Base-by-base conservation (phyloP, 2,113 vertebrate genomes). In the Pseudois nayaur region DNA sequence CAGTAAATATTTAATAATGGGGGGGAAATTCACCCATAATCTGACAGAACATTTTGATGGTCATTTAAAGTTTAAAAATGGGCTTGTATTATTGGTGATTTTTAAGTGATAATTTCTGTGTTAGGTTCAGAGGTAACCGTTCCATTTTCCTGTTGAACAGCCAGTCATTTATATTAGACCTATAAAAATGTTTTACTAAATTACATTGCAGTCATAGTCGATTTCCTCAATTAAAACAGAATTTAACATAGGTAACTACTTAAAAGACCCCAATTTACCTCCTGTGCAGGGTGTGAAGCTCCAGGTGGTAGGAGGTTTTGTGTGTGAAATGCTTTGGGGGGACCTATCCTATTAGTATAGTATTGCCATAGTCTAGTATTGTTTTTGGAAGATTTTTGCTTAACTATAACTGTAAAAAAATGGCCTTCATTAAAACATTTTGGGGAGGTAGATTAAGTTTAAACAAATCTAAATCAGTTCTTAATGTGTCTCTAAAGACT, bases 201-300 rank as follows among this genome's bases (percentile, higher is more conserved):
- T 87, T 90, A 27, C 54, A 57, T 85, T 94, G 86, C n/a, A 87
- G 54, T 40, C 31, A 29, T 71, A 86, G 87, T 84, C 62, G 59
- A 96, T 76, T 91, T 95, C n/a, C 79, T 94, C 81, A 85, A n/a
- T 40, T 95, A 90, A 95, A 95, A 90, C 50, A 82, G 88, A 95
- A 78, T 76, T 43, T 95, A 95, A 91, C 40, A 8, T 79, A 25
- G 29, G 3, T 84, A 95, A 48, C 50, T 86, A 67, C 14, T 12
- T 55, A 71, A 71, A 87, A 89, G 21, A 95, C 25, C 50, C 25
- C 48, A 17, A 62, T n/a, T 95, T 94, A 94, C 64, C 45, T 64
- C 27, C 64, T 83, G 0, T 87, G 71, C 17, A 82, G 55, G 19
- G 16, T 27, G n/a, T 36, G 59, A 60, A 52, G 48, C 91, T 94